phyloP scores from a whole-genome alignment of 2,888 invertebrate genomes.

The Phytoseiulus persimilis region DNA sequence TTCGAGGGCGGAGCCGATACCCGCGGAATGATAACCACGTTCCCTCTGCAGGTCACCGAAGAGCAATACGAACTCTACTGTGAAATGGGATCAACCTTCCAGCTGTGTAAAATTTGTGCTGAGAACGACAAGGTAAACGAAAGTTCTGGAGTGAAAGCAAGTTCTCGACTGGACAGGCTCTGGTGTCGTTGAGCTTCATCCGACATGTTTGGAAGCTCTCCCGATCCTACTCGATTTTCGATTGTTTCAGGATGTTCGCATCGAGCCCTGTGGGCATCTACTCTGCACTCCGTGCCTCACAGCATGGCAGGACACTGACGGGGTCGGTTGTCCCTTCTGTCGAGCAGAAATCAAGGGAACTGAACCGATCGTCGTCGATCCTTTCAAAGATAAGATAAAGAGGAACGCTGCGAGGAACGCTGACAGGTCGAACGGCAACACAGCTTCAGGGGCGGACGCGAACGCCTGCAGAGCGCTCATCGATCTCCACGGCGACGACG shows the following conservation, averaged over 20 bases:
- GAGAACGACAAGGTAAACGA: slow-evolving; percentile 77
- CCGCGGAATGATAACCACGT: no score
- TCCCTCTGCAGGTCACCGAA: slow-evolving; percentile 63
- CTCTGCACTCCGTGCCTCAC: slow-evolving; percentile 94
- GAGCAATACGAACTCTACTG: slow-evolving; percentile 99
- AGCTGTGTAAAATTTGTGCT: slow-evolving; percentile 97
- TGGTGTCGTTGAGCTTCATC: no score
- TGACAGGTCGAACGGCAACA: background rate
- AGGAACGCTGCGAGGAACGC: background rate
- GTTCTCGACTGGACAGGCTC: no score
- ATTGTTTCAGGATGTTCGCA: slow-evolving; percentile 67
- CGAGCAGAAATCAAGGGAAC: slow-evolving; percentile 98
- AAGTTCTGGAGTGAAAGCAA: no score
- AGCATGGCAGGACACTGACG: slow-evolving; percentile 94
- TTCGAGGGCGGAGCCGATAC: no score
- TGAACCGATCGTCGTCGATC: slow-evolving; percentile 94
- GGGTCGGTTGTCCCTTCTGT: slow-evolving; percentile 88
- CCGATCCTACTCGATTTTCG: no score
- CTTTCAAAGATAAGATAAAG: slow-evolving; percentile 57
- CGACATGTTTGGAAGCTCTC: no score
- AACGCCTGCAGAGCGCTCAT: background rate
- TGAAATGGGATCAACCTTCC: slow-evolving; percentile 99
- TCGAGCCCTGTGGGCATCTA: slow-evolving; percentile 97
- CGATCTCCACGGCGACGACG: background rate
- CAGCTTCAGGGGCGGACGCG: background rate